A percentile compares a stretch with the other conserved stretches of the same genome.
Evolutionary conservation across 2,113 vertebrate genomes (phyloP).

Genomic region (Vombatus ursinus): DNA sequence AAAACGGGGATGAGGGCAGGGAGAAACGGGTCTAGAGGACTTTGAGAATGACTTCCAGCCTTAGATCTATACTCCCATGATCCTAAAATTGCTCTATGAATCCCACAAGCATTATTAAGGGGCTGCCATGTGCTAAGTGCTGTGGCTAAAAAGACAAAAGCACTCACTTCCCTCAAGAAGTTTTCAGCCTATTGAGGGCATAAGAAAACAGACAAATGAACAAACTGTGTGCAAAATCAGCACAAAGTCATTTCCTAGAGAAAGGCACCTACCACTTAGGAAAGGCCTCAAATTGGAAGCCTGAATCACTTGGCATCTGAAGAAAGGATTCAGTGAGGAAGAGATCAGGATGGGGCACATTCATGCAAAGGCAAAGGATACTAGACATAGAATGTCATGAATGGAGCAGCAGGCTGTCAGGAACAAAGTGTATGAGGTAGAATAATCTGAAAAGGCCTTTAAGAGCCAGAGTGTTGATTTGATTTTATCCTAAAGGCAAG

Average conservation of each 20-base stretch:
- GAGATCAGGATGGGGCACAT: background rate
- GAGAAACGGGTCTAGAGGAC: background rate
- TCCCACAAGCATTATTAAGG: background rate
- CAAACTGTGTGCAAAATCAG: background rate
- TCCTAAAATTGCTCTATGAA: too few relatives aligned
- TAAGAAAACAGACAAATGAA: background rate
- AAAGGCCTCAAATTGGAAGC: background rate
- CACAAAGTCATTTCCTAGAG: background rate
- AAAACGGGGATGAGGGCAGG: background rate
- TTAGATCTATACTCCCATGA: background rate
- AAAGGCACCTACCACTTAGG: background rate
- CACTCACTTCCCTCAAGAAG: background rate
- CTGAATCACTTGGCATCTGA: background rate
- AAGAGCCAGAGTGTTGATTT: too few relatives aligned
- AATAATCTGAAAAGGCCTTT: too few relatives aligned
- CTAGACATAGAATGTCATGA: background rate
- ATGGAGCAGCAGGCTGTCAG: background rate
- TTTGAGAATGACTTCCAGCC: background rate
- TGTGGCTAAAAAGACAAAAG: too few relatives aligned
- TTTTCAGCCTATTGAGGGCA: background rate
- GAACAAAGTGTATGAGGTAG: background rate
- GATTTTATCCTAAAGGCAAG: background rate
- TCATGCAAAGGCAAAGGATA: background rate
- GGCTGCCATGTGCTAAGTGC: too few relatives aligned
- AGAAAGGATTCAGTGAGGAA: background rate